These are phyloP conservation scores for Dorcus hopei DNA, from an alignment of 2,888 invertebrate species.

Conservation along the genomic window DNA sequence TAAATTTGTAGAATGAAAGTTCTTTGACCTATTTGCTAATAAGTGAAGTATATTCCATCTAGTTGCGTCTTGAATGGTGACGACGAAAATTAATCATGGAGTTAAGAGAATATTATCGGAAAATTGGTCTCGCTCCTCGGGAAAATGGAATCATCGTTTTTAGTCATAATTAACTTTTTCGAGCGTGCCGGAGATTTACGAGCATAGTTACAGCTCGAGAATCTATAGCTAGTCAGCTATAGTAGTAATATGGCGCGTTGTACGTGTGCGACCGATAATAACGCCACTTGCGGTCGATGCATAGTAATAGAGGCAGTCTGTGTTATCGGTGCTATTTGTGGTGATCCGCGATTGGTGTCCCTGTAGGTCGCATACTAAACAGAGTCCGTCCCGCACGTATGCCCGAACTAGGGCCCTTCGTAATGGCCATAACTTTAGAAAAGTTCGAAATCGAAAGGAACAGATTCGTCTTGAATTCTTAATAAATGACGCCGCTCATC, in stretches of 20 bases:
- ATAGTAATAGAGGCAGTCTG: constrained; percentile 20
- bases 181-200: constrained; percentile 23
- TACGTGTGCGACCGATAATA: constrained; percentile 23
- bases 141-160: constrained; percentile 28
- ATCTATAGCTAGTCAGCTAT: constrained; percentile 4
- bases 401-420: constrained; percentile 12
- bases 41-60: constrained; percentile 7
- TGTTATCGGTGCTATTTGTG: constrained; percentile 27
- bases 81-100: constrained; percentile 26
- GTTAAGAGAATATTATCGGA: constrained; percentile 29
- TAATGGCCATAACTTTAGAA: constrained; percentile 19
- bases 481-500: constrained; percentile 23
- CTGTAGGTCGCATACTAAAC: constrained; percentile 23
- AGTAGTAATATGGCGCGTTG: constrained; percentile 6
- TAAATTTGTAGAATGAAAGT: background rate
- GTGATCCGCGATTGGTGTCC: constrained; percentile 25
- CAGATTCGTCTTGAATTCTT: constrained; percentile 22
- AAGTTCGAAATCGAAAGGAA: constrained; percentile 21
- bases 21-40: background rate
- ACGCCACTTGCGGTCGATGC: constrained; percentile 21
- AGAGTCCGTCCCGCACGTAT: constrained; percentile 9
- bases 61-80: constrained; percentile 23
- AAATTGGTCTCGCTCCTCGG: constrained; percentile 26
- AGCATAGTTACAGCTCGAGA: constrained; percentile 14
- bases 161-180: constrained; percentile 29